Percentiles rank a stretch among this genome's conserved stretches.
These are phyloP conservation scores for Bos indicus DNA, from an alignment of 2,113 vertebrate species.

Conservation along the genomic window DNA sequence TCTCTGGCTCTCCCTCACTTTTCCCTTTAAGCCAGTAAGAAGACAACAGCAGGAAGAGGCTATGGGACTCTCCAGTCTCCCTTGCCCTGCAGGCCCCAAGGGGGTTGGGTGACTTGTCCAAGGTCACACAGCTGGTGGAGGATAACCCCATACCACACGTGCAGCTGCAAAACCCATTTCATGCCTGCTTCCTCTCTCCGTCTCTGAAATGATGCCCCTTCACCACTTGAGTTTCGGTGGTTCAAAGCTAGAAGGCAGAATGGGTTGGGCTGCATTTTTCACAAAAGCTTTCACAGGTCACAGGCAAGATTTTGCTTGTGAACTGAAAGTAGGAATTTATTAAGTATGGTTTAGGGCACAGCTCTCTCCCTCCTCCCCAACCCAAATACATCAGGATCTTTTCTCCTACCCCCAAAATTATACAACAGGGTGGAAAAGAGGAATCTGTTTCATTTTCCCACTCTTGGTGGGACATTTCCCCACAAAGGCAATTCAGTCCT, in stretches of 20 bases:
- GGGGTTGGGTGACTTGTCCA: not conserved
- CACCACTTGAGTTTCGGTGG: not conserved
- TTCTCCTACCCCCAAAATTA: not conserved
- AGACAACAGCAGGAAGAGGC: not conserved
- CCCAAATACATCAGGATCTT: not conserved
- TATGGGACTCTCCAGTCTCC: not conserved
- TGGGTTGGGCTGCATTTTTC: slow-evolving; percentile 14
- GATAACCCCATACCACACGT: not conserved
- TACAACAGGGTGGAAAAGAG: not conserved
- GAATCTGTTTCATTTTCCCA: not conserved
- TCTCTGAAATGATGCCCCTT: not conserved
- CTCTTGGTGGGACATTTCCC: not conserved
- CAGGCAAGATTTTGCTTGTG: not conserved
- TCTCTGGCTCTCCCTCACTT: not conserved
- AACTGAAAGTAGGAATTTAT: not conserved
- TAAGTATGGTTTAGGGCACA: not conserved
- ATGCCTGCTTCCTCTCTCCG: not conserved
- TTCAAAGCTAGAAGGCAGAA: not conserved
- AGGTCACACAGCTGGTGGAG: slow-evolving; percentile 23
- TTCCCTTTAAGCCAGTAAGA: not conserved
- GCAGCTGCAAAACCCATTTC: slow-evolving; percentile 13
- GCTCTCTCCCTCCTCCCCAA: not conserved
- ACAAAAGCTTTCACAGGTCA: not conserved
- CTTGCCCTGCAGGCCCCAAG: not conserved
- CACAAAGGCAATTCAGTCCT: not conserved